Base-by-base conservation (phyloP, 2,888 invertebrate genomes). In the Diploptera punctata region DNA sequence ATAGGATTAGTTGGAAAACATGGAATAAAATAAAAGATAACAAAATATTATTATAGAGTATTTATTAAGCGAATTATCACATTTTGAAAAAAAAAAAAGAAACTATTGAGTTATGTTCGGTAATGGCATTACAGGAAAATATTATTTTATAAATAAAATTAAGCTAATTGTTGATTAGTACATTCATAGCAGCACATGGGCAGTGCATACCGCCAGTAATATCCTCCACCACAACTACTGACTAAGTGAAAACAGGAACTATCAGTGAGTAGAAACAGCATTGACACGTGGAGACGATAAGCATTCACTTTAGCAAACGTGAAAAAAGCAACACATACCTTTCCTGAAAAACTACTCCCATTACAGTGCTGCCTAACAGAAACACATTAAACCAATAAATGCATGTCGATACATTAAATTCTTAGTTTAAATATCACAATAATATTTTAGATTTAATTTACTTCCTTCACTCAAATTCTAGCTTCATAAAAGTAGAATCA, bases 41-140 rank as follows among this genome's bases (percentile, higher is more conserved):
- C 29, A 16, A 16, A n/a, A 52, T 21, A 31, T 70, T 70, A 70
- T 70, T 70, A 70, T 26, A 65, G 62, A 70, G 13, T 61, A 16
- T 75, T 75, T 75, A 73, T 75, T 75, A 75, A 75, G 73, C 75
- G n/a, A 75, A 72, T 73, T 75, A 75, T 75, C 75, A 75, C 75
- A 75, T 67, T 70, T 73, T 33, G 47, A 61, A 57, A 68, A 72
- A 47, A 43, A 38, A 38, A 18, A n/a, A n/a, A n/a, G n/a, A n/a
- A n/a, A n/a, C n/a, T n/a, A n/a, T n/a, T n/a, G n/a, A n/a, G n/a
- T n/a, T n/a, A n/a, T n/a, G n/a, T n/a, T n/a, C 19, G 38, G 43
- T 52, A 57, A 57, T 57, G 26, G 44, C 3, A 26, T 44, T 44
- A 44, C 47, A 47, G 47, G 38, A 44, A 29, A 62, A 19, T 62